Base-by-base conservation (phyloP, 2,888 invertebrate genomes). In the Bruchidius siliquastri region DNA sequence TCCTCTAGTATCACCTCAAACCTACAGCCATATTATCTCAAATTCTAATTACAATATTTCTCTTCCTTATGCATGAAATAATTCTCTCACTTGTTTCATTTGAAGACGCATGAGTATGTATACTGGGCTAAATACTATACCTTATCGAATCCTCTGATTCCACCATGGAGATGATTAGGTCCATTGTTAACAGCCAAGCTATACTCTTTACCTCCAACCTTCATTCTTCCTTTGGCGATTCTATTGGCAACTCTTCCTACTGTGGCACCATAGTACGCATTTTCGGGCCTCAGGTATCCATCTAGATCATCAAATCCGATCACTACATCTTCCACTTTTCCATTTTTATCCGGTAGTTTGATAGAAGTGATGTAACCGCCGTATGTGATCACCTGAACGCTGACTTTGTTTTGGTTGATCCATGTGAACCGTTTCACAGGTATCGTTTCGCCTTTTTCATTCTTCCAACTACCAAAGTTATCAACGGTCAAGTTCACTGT, bases 361-460 rank as follows among this genome's bases (percentile, higher is more conserved):
- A 97, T 89, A 21, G 91, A 89, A 0, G 92, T 93, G 73, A 97
- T 91, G 0, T 94, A 93, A 0, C 95, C 96, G 32, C 97, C 97
- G 80, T 93, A 94, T n/a, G 92, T 92, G 73, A 96, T 91, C 2
- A 95, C 87, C 87, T 90, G 89, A 0, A 93, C 91, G 69, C 69
- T 22, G 6, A 67, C 66, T 0, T 68, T 49, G 32, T 21, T 71
- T 13, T 21, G 21, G 21, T 68, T 74, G 0, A 18, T 67, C 74
- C 74, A 74, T 0, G 74, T 74, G 69, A 74, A 74, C 0, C 68
- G 22, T 69, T 72, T 73, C n/a, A 74, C 68, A 0, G 75, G 85
- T 83, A 79, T 88, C 83, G 30, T 86, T 83, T 80, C 84, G 82
- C 79, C 85, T 77, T 72, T 85, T 79, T 78, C 74, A 72, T 76